A percentile compares a stretch with the other conserved stretches of the same genome.
Evolutionary conservation across 2,113 vertebrate species (phyloP).

Genomic region (Clarias macrocephalus): DNA sequence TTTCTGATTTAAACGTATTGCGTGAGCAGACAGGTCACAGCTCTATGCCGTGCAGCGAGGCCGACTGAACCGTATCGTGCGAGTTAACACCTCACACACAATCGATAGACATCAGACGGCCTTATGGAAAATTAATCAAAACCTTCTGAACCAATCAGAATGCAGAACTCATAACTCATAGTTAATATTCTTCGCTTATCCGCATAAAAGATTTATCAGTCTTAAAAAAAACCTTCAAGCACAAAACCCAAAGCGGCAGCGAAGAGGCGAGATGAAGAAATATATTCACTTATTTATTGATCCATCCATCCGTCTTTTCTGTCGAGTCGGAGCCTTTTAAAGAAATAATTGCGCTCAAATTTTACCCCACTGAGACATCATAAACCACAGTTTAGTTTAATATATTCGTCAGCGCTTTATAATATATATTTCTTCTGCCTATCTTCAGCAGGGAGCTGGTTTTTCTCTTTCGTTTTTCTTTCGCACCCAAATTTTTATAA

Average conservation of each 20-base stretch:
- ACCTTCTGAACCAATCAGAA: neutral
- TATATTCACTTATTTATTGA: conserved; percentile 26
- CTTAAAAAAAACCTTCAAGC: neutral
- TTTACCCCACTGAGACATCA: conserved; percentile 26
- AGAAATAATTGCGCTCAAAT: conserved; percentile 38
- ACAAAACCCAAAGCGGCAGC: conserved; percentile 8
- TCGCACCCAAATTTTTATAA: conserved; percentile 24
- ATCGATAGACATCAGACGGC: too few species aligned
- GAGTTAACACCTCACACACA: too few species aligned
- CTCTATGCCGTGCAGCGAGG: too few species aligned
- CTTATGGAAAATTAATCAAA: neutral
- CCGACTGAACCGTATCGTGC: too few species aligned
- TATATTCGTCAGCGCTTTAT: conserved; percentile 23
- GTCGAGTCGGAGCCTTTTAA: conserved; percentile 23
- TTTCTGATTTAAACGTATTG: too few species aligned
- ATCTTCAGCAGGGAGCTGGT: conserved; percentile 12
- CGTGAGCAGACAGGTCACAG: too few species aligned
- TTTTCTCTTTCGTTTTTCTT: neutral
- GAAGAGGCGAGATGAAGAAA: neutral
- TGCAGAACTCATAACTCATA: neutral
- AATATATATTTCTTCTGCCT: neutral
- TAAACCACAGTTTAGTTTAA: conserved; percentile 24
- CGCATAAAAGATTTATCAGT: conserved; percentile 32
- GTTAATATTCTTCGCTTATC: neutral
- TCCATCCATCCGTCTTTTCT: conserved; percentile 13